Conservation (phyloP, 35 echinoderm and acorn worm species). For the Strongylocentrotus purpuratus region DNA sequence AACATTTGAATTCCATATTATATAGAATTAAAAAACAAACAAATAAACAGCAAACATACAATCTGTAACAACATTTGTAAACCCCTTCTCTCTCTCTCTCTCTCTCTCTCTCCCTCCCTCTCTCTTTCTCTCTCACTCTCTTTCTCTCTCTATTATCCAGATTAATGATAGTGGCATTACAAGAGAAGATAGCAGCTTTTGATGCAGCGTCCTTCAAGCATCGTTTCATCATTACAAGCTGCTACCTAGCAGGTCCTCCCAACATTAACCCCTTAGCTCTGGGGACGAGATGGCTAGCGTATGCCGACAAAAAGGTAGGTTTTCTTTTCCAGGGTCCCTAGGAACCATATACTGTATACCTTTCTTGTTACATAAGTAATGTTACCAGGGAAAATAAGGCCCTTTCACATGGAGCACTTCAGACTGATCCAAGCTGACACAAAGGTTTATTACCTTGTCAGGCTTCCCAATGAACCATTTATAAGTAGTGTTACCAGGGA, state of each 20-base stretch:
- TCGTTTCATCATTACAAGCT: conserved; percentile 86
- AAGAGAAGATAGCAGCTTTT: conserved; percentile 97
- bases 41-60: too few relatives aligned
- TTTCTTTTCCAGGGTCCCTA: neutral
- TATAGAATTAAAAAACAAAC: too few relatives aligned
- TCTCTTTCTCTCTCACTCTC: neutral
- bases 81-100: too few relatives aligned
- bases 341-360: neutral
- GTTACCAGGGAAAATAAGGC: neutral
- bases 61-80: too few relatives aligned
- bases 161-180: conserved; percentile 88
- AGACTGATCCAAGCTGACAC: conserved; percentile 65
- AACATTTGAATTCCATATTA: too few relatives aligned
- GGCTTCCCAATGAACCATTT: neutral
- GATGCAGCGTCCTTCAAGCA: conserved; percentile 84
- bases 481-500: neutral
- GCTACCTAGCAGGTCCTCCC: conserved; percentile 76
- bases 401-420: neutral
- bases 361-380: neutral
- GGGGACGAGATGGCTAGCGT: conserved; percentile 93
- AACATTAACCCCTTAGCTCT: conserved; percentile 94
- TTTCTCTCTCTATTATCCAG: neutral
- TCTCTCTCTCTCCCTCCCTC: neutral
- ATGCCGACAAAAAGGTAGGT: conserved; percentile 95
- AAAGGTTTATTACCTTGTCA: conserved; percentile 56